These are phyloP conservation scores for Typhlomys cinereus DNA, from an alignment of 2,113 vertebrate genomes.

Conservation along the genomic window DNA sequence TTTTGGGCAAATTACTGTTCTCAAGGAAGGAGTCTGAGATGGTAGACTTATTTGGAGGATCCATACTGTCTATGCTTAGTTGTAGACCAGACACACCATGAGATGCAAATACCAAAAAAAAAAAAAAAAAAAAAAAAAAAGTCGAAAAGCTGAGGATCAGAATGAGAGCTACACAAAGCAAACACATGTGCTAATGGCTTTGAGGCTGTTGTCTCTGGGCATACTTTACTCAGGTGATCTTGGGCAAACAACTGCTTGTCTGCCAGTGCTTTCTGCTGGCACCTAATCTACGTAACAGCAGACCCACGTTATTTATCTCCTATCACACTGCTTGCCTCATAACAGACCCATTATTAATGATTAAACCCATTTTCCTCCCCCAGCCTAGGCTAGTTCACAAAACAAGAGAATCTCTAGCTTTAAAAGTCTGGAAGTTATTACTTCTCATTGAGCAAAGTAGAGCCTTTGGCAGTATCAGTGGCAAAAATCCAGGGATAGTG, in stretches of 20 bases:
- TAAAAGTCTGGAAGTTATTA: not conserved
- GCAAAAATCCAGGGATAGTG: not conserved
- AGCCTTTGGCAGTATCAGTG: not conserved
- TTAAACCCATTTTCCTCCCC: not conserved
- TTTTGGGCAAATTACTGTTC: not conserved
- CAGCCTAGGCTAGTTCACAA: not conserved
- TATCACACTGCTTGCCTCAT: not conserved
- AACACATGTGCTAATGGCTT: not conserved
- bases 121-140: too few relatives aligned
- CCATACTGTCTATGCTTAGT: not conserved
- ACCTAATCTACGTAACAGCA: not conserved
- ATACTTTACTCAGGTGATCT: not conserved
- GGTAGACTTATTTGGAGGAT: not conserved
- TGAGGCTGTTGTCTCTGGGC: not conserved
- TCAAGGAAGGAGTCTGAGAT: not conserved
- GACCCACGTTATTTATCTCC: not conserved
- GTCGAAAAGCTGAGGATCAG: not conserved
- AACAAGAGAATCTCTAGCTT: not conserved
- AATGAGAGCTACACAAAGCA: not conserved
- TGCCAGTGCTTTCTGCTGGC: not conserved
- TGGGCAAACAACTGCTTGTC: constrained; percentile 16
- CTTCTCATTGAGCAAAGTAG: not conserved
- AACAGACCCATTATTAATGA: not conserved
- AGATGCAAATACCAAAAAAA: not conserved
- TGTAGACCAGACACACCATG: not conserved